Percentiles rank a stretch among this genome's conserved stretches.
phyloP scores from a whole-genome alignment of 1,140 invertebrate genomes.

The Drosophila santomea region DNA sequence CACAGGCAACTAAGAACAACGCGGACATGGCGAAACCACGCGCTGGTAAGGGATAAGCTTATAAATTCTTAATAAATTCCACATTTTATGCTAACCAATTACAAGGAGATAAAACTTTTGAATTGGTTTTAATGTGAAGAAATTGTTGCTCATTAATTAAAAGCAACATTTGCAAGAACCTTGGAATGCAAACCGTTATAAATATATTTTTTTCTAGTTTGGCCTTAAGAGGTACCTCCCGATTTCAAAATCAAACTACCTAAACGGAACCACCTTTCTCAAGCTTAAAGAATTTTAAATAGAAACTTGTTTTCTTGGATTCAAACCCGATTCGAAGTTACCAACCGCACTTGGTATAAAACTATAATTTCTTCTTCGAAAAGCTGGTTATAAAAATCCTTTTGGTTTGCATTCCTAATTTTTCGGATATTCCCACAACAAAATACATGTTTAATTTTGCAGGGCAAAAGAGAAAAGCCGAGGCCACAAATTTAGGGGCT shows the following conservation, averaged over 20 bases:
- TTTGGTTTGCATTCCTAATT: constrained; percentile 7
- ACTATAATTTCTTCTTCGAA: not conserved
- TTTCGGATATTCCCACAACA: not conserved
- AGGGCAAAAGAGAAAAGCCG: constrained; percentile 41
- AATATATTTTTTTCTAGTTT: not conserved
- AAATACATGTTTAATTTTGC: constrained; percentile 21
- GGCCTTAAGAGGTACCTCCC: not conserved
- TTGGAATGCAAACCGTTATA: constrained; percentile 1
- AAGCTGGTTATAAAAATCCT: not conserved
- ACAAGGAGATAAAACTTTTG: not conserved
- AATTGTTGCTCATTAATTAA: not conserved
- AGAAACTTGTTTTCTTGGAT: not conserved
- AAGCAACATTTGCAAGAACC: not conserved
- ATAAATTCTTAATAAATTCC: not conserved
- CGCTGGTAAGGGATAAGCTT: constrained; percentile 18
- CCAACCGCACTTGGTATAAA: not conserved
- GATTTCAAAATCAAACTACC: not conserved
- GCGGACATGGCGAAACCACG: not conserved
- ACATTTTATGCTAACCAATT: not conserved
- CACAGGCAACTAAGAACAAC: not conserved
- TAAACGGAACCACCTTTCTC: no score
- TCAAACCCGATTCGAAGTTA: not conserved
- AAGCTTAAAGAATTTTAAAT: no score
- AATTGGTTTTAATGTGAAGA: not conserved
- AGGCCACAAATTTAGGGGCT: not conserved